Conservation (phyloP, 2,888 invertebrate genomes). For the Sinotaia quadrata region DNA sequence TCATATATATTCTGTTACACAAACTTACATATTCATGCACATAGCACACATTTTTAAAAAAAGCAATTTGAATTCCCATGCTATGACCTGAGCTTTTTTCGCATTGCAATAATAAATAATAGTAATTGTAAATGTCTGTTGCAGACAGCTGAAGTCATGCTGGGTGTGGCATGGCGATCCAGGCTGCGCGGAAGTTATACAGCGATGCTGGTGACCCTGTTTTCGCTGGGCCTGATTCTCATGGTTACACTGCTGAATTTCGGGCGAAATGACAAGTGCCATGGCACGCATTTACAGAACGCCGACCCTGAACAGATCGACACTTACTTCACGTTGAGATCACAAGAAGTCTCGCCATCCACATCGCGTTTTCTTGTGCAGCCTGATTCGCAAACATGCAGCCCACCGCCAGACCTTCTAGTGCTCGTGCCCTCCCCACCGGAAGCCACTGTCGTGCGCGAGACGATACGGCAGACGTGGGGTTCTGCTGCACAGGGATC, state of each 20-base stretch:
- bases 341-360: neutral
- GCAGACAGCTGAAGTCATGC: neutral
- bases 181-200: neutral
- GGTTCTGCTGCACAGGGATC: conserved; percentile 36
- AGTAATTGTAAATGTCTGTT: neutral
- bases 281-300: neutral
- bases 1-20: neutral
- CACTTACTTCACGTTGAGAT: conserved; percentile 16
- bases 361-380: conserved; percentile 2
- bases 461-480: conserved; percentile 48
- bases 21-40: neutral
- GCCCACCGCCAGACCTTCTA: conserved; percentile 33
- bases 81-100: neutral
- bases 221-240: neutral
- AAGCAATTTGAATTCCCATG: no score
- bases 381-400: neutral
- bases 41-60: neutral
- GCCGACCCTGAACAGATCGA: conserved; percentile 2
- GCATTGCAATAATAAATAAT: neutral
- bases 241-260: neutral
- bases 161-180: neutral
- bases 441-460: conserved; percentile 33
- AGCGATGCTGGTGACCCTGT: neutral
- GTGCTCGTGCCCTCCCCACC: conserved; percentile 46
- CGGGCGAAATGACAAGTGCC: neutral